Conservation (phyloP, 92 coral and sea anemone genomes). For the Actinostola sp. region DNA sequence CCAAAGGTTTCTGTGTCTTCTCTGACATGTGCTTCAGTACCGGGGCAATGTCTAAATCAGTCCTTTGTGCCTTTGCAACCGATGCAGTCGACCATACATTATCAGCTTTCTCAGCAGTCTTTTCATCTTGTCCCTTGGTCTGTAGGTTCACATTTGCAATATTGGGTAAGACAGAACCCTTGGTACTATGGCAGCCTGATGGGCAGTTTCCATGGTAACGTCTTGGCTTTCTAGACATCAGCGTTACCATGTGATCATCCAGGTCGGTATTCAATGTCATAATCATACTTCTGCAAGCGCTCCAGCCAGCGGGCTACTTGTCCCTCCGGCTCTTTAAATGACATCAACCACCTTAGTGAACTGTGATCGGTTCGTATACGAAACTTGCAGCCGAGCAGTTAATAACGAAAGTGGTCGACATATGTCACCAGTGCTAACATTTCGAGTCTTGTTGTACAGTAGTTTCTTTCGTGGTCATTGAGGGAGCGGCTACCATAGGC, state of each 20-base stretch:
- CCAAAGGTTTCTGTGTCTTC: no score
- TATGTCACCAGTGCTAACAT: slow-evolving; percentile 43
- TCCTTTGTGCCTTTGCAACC: no score
- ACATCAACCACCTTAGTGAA: slow-evolving; percentile 48
- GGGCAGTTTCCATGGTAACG: slow-evolving; percentile 61
- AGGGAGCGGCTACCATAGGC: slow-evolving; percentile 55
- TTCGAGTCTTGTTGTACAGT: slow-evolving; percentile 59
- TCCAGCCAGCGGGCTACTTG: slow-evolving; percentile 60
- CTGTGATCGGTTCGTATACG: slow-evolving; percentile 43
- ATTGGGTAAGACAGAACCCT: no score
- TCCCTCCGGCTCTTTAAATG: slow-evolving; percentile 57
- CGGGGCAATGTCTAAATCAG: no score
- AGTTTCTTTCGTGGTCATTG: slow-evolving; percentile 55
- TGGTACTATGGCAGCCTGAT: no score
- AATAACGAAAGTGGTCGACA: slow-evolving; percentile 49
- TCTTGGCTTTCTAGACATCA: slow-evolving; percentile 52
- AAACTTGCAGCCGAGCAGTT: slow-evolving; percentile 33
- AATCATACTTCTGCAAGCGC: slow-evolving; percentile 61
- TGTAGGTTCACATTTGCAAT: no score
- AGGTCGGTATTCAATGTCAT: slow-evolving; percentile 48
- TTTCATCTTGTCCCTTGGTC: no score
- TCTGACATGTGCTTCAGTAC: no score
- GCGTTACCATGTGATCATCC: slow-evolving; percentile 57
- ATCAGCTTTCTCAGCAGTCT: no score
- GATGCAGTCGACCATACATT: no score